A percentile compares a stretch with the other conserved stretches of the same genome.
Conservation (phyloP, 2,113 vertebrate species). For the Leucopsar rothschildi region DNA sequence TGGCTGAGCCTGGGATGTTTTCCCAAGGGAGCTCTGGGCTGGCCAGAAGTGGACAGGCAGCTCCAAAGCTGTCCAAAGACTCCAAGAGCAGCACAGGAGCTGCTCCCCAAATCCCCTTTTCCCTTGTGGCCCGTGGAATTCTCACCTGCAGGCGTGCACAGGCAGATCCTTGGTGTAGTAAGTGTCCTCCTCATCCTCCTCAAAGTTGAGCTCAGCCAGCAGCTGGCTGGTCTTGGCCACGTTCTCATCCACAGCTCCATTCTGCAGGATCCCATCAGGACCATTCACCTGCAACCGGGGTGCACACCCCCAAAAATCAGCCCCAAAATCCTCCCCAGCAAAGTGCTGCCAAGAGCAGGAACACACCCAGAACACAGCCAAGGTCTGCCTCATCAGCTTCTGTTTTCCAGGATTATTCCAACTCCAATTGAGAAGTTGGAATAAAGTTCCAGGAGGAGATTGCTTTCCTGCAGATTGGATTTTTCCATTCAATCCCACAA, state of each 20-base stretch:
- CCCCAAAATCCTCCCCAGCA: background rate
- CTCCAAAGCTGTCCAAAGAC: rapidly evolving
- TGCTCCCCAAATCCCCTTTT: background rate
- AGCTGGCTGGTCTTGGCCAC: slow-evolving; percentile 93
- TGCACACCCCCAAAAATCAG: background rate
- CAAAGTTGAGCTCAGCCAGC: slow-evolving; percentile 94
- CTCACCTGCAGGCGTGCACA: slow-evolving; percentile 95
- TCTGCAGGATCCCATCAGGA: slow-evolving; percentile 90
- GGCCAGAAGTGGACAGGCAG: background rate
- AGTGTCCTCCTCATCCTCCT: slow-evolving; percentile 96
- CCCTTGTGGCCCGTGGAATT: background rate
- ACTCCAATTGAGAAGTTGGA: background rate
- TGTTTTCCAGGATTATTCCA: background rate
- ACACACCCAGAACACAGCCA: background rate
- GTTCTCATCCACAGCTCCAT: slow-evolving; percentile 87
- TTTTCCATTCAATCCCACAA: background rate
- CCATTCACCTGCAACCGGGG: slow-evolving; percentile 82
- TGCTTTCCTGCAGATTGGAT: background rate
- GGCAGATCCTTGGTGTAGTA: slow-evolving; percentile 98
- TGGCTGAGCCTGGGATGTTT: no score
- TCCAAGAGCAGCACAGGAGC: background rate
- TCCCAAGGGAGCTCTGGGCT: background rate
- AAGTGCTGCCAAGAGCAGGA: background rate
- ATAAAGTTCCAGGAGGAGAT: background rate
- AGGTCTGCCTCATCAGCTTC: background rate